A percentile compares a stretch with the other conserved stretches of the same genome.
Evolutionary conservation across 2,888 invertebrate genomes (phyloP).

Genomic region (Eumacrocentrus americanus): DNA sequence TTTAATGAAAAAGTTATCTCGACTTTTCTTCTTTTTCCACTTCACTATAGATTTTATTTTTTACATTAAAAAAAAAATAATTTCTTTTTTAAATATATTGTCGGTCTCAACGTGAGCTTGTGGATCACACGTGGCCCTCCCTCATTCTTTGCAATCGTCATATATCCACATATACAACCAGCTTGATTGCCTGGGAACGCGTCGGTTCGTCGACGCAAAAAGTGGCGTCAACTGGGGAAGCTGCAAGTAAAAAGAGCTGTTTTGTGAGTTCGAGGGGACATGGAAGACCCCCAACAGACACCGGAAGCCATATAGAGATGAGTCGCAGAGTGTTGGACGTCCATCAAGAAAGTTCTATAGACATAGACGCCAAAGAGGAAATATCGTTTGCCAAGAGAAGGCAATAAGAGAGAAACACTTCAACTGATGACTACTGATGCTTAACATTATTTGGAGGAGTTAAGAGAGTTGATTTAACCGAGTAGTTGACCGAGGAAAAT

Average conservation of each 20-base stretch:
- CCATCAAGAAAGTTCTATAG: neutral
- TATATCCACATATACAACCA: neutral
- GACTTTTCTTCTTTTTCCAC: no score
- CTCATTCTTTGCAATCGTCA: neutral
- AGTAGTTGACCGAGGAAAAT: no score
- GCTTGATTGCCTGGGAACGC: conserved; percentile 27
- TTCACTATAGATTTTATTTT: no score
- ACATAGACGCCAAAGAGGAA: neutral
- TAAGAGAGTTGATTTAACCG: neutral
- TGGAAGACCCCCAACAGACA: conserved; percentile 17
- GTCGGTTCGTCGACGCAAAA: conserved; percentile 25
- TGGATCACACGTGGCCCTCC: neutral
- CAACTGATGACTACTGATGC: neutral
- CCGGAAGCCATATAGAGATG: conserved; percentile 25
- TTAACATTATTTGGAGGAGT: neutral
- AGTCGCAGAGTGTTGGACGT: neutral
- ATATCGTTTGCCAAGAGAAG: conserved; percentile 11
- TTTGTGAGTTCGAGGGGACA: neutral
- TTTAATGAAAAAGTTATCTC: neutral
- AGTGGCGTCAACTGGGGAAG: conserved; percentile 25
- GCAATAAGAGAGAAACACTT: neutral
- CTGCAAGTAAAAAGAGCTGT: neutral
- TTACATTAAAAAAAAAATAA: neutral
- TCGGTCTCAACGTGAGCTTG: no score
- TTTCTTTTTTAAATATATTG: neutral